Evolutionary conservation across 2,113 vertebrate genomes (phyloP).

Genomic region (Mesocricetus auratus): DNA sequence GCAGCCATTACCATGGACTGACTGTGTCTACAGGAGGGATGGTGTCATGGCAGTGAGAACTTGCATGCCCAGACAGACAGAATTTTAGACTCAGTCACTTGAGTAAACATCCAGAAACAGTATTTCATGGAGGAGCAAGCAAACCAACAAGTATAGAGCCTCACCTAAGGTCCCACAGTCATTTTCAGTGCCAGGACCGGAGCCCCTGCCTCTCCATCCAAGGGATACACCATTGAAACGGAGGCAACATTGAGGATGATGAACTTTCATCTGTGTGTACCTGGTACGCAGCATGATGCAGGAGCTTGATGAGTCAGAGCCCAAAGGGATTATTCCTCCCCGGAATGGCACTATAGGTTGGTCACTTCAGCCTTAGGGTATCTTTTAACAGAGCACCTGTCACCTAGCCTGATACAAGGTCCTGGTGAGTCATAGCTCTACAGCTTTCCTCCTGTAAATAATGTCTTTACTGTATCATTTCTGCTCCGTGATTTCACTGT

Average conservation of each 20-base stretch:
- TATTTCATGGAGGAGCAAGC: not conserved
- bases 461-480: not conserved
- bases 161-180: not conserved
- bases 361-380: not conserved
- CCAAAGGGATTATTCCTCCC: not conserved
- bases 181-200: not conserved
- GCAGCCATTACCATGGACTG: not conserved
- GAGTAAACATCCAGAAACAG: not conserved
- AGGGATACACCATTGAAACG: not conserved
- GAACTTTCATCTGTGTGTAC: accelerated
- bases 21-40: not conserved
- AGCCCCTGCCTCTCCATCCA: not conserved
- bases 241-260: not conserved
- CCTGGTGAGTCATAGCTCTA: not conserved
- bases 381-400: not conserved
- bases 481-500: not conserved
- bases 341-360: not conserved
- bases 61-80: not conserved
- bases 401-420: not conserved
- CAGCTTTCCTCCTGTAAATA: not conserved
- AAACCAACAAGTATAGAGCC: not conserved
- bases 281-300: not conserved
- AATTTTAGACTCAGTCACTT: not conserved
- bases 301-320: not conserved
- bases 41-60: not conserved